Base-by-base conservation (phyloP, 2,797 vertebrate genomes). In the Labeo calbasu region DNA sequence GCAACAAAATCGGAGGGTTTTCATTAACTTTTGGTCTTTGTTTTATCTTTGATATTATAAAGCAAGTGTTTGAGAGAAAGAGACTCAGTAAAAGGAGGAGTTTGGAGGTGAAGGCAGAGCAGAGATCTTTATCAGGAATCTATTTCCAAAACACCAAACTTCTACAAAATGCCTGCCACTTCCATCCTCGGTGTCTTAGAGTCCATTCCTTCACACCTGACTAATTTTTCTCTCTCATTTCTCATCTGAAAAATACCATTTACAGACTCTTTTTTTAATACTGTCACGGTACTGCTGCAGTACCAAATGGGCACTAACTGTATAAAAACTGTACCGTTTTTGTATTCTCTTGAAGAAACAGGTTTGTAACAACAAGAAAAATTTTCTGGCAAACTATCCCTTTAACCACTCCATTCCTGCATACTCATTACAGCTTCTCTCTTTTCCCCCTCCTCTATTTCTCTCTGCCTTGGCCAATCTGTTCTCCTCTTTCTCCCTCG, bases 401-500 rank as follows among this genome's bases (percentile, higher is more conserved):
- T 28, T 65, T 61, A 63, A 77, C 7, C 36, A 25, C 4, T 17
- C 8, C 8, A 2, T 59, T 0, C 21, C 14, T 43, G 55, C 43
- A 46, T 25, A 77, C 36, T 43, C 21, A 43, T 55, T 11, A 43
- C 4, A 4, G 14, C 43, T 28, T 43, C 69, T 36, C 53, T 25
- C 57, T 77, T 75, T 59, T 23, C 13, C 23, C 11, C 9, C 28
- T 28, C 23, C 28, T 23, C 28, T 79, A 46, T 75, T 25, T 51
- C 15, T 21, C 28, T 40, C 53, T 68, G n/a, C 55, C 77, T 65
- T 61, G 48, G 14, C 69, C 14, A n/a, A 14, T n/a, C n/a, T 72
- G 43, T 36, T 75, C 15, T 61, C 51, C 68, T 70, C 36, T 32
- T 28, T 76, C 75, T 40, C 21, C 59, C 25, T 79, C 72, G 40